Evolutionary conservation across 2,888 invertebrate genomes (phyloP).

Genomic region (Noctuana brunneofusca): DNA sequence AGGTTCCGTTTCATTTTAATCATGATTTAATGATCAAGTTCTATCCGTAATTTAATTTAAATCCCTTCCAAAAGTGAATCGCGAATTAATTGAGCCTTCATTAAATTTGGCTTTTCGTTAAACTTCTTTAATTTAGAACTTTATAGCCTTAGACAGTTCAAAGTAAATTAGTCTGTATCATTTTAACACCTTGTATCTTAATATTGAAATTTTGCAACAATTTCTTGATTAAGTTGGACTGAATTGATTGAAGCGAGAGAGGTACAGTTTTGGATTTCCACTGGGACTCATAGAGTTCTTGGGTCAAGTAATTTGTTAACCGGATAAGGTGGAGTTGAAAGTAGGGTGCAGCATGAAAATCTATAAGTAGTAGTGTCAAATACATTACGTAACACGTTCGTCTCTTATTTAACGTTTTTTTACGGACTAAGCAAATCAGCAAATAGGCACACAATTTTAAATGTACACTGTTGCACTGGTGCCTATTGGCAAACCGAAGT

Average conservation of each 20-base stretch:
- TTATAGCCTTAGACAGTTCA: background rate
- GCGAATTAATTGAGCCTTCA: background rate
- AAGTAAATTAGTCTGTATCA: background rate
- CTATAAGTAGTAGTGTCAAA: too few relatives aligned
- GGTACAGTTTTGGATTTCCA: background rate
- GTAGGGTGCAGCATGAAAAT: too few relatives aligned
- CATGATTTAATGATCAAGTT: background rate
- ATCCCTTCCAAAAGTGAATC: background rate
- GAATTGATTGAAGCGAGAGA: background rate
- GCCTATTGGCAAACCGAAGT: too few relatives aligned
- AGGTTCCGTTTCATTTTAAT: too few relatives aligned
- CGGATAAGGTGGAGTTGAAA: background rate
- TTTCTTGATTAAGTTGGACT: background rate
- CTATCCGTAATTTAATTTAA: background rate
- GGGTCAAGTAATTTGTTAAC: background rate
- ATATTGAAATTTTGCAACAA: background rate
- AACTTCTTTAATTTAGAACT: background rate
- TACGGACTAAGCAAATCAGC: too few relatives aligned
- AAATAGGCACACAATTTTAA: too few relatives aligned
- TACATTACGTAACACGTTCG: too few relatives aligned
- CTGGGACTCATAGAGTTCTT: background rate
- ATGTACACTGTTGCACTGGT: too few relatives aligned
- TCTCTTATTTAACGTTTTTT: too few relatives aligned
- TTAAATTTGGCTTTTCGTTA: background rate
- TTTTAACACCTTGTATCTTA: background rate